Conservation (phyloP, 2,888 invertebrate genomes). For the Hemithea aestivaria region DNA sequence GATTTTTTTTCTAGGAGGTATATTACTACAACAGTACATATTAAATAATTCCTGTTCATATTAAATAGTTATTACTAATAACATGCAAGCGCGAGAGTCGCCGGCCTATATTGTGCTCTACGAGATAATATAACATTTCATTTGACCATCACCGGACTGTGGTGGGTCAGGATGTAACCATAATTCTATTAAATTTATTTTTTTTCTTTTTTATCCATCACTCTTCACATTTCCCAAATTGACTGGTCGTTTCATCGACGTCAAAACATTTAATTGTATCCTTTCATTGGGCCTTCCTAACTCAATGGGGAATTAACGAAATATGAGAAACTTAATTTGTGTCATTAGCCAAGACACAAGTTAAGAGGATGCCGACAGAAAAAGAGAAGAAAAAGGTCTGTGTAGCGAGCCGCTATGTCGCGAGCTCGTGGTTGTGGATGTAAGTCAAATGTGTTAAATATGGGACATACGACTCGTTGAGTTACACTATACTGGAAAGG, state of each 20-base stretch:
- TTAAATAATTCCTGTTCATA: too few relatives aligned
- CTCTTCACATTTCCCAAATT: slow-evolving; percentile 18
- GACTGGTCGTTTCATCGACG: slow-evolving; percentile 30
- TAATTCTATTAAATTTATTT: slow-evolving; percentile 17
- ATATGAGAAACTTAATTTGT: slow-evolving; percentile 72
- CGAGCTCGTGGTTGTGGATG: slow-evolving; percentile 64
- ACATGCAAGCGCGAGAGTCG: too few relatives aligned
- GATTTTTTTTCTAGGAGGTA: too few relatives aligned
- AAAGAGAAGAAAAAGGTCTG: slow-evolving; percentile 48
- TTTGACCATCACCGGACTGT: slow-evolving; percentile 5
- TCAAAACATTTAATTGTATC: slow-evolving; percentile 55
- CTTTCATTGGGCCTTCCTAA: slow-evolving; percentile 48
- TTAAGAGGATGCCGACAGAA: slow-evolving; percentile 61
- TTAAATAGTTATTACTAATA: too few relatives aligned
- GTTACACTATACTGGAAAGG: slow-evolving; percentile 36
- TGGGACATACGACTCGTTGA: slow-evolving; percentile 40
- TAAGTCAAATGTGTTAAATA: slow-evolving; percentile 72
- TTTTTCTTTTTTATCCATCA: slow-evolving; percentile 15
- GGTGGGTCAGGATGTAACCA: slow-evolving; percentile 19
- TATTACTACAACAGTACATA: too few relatives aligned
- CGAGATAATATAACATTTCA: too few relatives aligned
- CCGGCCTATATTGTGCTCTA: too few relatives aligned
- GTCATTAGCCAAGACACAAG: slow-evolving; percentile 68
- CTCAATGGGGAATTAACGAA: slow-evolving; percentile 61
- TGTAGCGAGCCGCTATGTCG: slow-evolving; percentile 62